phyloP scores from a whole-genome alignment of 2,113 vertebrate genomes.

The Zapus hudsonius region DNA sequence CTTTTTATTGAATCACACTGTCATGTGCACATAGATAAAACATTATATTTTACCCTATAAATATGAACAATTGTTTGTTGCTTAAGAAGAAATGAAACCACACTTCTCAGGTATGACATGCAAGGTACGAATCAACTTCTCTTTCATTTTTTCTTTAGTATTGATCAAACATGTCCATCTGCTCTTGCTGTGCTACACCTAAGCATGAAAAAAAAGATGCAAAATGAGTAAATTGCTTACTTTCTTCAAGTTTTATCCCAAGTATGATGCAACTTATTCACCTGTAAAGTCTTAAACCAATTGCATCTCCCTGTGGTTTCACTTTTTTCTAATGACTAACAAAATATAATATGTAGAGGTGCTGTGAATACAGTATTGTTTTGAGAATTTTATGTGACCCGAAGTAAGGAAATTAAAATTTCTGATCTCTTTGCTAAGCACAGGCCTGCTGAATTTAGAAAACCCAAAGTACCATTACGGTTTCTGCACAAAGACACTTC shows the following conservation, averaged over 20 bases:
- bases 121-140: background rate
- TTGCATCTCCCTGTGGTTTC: background rate
- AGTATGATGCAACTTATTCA: background rate
- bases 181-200: background rate
- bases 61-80: background rate
- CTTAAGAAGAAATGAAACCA: background rate
- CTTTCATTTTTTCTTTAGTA: background rate
- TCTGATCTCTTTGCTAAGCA: background rate
- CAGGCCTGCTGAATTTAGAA: background rate
- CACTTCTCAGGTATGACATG: background rate
- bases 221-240: background rate
- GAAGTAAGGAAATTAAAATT: constrained; percentile 52
- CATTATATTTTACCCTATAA: background rate
- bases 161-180: background rate
- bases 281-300: background rate
- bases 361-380: background rate
- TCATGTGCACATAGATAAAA: background rate
- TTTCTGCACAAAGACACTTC: constrained; percentile 32
- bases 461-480: background rate
- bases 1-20: background rate
- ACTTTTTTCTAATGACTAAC: background rate
- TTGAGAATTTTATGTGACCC: constrained; percentile 4
- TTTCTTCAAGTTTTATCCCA: constrained; percentile 18
- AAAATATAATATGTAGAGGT: constrained; percentile 1
- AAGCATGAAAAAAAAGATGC: background rate